Evolutionary conservation across 92 coral and sea anemone species (phyloP).

Genomic region (Virgularia gustaviana): DNA sequence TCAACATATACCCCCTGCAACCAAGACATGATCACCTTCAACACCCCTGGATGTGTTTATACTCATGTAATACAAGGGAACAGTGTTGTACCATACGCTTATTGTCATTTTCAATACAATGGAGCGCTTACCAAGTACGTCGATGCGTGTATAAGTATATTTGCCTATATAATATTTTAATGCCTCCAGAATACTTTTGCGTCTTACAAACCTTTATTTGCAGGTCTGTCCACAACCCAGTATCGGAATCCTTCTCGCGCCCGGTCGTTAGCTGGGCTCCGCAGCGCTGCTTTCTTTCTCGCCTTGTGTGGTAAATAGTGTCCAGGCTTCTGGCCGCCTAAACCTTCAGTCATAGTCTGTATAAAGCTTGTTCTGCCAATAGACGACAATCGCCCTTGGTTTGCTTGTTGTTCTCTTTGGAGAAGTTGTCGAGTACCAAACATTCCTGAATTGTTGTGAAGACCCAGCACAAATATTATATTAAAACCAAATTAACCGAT

Average conservation of each 20-base stretch:
- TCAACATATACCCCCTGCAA: too few relatives aligned
- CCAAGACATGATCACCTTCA: too few relatives aligned
- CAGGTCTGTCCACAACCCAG: constrained; percentile 91
- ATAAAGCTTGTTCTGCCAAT: constrained; percentile 80
- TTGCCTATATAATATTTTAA: neutral
- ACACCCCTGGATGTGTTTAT: too few relatives aligned
- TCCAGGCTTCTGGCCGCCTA: constrained; percentile 87
- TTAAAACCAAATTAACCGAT: neutral
- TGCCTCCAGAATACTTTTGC: neutral
- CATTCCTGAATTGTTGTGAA: neutral
- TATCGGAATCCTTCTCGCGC: constrained; percentile 89
- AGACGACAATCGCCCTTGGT: constrained; percentile 76
- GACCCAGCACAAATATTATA: too few relatives aligned
- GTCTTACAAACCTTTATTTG: constrained; percentile 55
- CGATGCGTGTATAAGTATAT: neutral
- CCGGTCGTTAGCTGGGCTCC: constrained; percentile 94
- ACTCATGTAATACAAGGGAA: too few relatives aligned
- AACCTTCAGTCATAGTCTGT: constrained; percentile 64
- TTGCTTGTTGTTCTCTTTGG: constrained; percentile 62
- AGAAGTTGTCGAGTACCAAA: constrained; percentile 10
- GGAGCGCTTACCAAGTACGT: neutral
- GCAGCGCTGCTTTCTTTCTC: constrained; percentile 68
- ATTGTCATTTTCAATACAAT: too few relatives aligned
- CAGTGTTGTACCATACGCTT: too few relatives aligned
- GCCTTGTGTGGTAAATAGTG: constrained; percentile 77